phyloP scores from a whole-genome alignment of 2,888 invertebrate genomes.

The Drosophila melanosoma region DNA sequence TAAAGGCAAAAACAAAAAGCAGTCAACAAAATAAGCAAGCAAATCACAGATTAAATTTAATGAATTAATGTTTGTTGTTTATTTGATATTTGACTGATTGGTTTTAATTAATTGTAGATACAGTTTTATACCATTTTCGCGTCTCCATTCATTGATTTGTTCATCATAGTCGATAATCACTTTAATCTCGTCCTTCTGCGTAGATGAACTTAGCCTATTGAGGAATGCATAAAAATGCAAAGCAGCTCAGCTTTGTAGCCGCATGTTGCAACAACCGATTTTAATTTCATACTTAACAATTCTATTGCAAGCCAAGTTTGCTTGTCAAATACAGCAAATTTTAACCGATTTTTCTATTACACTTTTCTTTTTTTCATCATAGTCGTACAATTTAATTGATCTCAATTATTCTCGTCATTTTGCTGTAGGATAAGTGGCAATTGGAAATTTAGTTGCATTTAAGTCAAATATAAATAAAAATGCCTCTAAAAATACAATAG shows the following conservation, averaged over 20 bases:
- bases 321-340: not conserved
- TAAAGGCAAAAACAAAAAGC: too few relatives aligned
- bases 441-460: not conserved
- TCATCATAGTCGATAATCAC: not conserved
- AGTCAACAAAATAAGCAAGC: not conserved
- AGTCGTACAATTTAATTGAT: not conserved
- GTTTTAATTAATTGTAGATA: too few relatives aligned
- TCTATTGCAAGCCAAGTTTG: not conserved
- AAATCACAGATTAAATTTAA: not conserved
- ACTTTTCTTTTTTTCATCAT: not conserved
- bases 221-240: not conserved
- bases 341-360: not conserved
- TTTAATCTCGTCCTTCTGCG: not conserved
- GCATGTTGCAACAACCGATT: not conserved
- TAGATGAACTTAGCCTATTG: not conserved
- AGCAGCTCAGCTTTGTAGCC: not conserved
- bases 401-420: not conserved
- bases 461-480: not conserved
- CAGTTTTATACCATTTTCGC: not conserved
- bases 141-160: not conserved
- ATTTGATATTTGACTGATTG: not conserved
- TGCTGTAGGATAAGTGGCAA: not conserved
- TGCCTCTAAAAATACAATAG: fast-evolving
- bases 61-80: not conserved
- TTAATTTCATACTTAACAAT: not conserved